These are phyloP conservation scores for Mugil cephalus DNA, from an alignment of 2,113 vertebrate genomes.

Conservation along the genomic window DNA sequence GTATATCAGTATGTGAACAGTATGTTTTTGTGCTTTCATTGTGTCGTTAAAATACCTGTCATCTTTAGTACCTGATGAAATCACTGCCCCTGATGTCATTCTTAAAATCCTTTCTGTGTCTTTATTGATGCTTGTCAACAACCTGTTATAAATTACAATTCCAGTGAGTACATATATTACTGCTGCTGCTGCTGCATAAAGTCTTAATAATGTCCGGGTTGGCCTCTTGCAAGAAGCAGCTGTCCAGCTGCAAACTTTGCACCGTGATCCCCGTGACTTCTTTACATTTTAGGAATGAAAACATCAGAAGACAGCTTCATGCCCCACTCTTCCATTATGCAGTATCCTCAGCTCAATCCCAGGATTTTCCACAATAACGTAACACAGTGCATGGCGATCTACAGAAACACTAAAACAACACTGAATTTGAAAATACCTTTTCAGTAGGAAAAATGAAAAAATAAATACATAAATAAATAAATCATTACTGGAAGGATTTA, in stretches of 20 bases:
- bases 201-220: constrained; percentile 2
- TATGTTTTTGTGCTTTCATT: constrained; percentile 13
- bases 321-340: constrained; percentile 8
- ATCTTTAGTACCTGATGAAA: constrained; percentile 9
- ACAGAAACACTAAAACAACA: background rate
- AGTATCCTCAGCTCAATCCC: background rate
- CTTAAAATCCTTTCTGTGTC: background rate
- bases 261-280: background rate
- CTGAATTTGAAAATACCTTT: constrained; percentile 1
- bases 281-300: constrained; percentile 23
- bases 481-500: constrained; percentile 7
- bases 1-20: background rate
- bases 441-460: constrained; percentile 5
- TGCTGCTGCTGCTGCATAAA: background rate
- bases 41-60: background rate
- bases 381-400: background rate
- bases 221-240: constrained; percentile 8
- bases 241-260: background rate
- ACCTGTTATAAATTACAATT: background rate
- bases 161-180: background rate
- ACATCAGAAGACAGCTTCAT: background rate
- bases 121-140: constrained; percentile 1
- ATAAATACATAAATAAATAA: no score
- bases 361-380: background rate
- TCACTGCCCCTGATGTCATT: background rate